Percentiles rank a stretch among this genome's conserved stretches.
phyloP scores from a whole-genome alignment of 2,797 vertebrate species.

The Erithacus rubecula region DNA sequence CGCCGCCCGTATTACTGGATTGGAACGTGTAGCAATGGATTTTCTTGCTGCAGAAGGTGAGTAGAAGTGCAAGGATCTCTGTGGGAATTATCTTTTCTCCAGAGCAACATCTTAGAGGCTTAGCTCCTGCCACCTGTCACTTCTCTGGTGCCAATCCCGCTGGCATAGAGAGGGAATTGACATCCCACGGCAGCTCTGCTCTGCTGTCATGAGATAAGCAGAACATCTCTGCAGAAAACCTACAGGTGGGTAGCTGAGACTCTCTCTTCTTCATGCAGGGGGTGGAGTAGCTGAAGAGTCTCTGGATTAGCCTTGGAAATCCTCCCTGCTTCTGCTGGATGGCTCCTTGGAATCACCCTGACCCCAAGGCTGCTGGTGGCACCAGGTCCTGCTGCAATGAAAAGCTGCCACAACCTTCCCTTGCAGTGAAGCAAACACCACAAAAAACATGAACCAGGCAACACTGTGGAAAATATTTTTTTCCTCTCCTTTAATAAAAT shows the following conservation, averaged over 20 bases:
- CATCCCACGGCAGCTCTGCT: neutral
- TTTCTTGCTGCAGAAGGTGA: neutral
- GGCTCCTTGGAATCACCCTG: neutral
- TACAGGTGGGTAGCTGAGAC: neutral
- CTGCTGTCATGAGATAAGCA: neutral
- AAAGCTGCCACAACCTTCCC: neutral
- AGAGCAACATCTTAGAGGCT: neutral
- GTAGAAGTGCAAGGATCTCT: neutral
- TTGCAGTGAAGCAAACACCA: neutral
- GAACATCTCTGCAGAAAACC: neutral
- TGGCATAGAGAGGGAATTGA: fast-evolving
- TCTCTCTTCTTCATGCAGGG: neutral
- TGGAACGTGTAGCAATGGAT: neutral
- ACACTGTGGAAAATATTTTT: neutral
- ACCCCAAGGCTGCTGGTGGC: fast-evolving
- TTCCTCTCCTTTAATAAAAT: neutral
- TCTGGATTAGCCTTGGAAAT: neutral
- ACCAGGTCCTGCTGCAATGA: neutral
- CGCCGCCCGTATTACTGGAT: neutral
- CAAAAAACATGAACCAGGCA: neutral
- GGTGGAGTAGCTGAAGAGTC: neutral
- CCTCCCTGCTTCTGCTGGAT: neutral
- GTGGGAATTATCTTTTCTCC: neutral
- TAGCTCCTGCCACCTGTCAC: neutral
- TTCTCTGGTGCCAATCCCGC: neutral